phyloP scores from a whole-genome alignment of 2,797 vertebrate species.

The Coendou prehensilis region DNA sequence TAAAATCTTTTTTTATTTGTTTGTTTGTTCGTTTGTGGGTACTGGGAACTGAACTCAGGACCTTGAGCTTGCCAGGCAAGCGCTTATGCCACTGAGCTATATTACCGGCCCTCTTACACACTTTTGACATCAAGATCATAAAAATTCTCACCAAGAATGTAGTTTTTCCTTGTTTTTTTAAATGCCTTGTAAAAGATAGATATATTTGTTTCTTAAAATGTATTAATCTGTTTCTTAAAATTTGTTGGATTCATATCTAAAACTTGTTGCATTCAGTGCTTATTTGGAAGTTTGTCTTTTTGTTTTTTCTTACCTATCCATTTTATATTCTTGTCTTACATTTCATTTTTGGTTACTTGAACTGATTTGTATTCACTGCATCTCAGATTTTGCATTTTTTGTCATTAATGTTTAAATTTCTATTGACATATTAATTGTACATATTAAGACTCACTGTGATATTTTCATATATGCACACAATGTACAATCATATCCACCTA shows the following conservation, averaged over 20 bases:
- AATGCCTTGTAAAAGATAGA: not conserved
- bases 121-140: conserved; percentile 21
- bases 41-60: no score
- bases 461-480: not conserved
- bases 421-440: not conserved
- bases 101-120: not conserved
- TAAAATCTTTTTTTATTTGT: no score
- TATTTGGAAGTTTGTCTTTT: not conserved
- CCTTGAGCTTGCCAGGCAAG: no score
- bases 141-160: not conserved
- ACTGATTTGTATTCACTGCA: not conserved
- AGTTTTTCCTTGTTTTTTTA: not conserved
- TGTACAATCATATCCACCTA: no score
- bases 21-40: no score
- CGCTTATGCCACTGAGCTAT: no score
- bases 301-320: not conserved
- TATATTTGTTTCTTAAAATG: not conserved
- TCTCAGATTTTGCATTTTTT: not conserved
- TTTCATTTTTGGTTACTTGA: not conserved
- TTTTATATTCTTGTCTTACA: not conserved
- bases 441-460: not conserved
- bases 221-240: not conserved
- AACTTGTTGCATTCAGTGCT: not conserved
- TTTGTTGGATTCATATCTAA: not conserved
- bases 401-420: not conserved